Evolutionary conservation across 2,888 invertebrate genomes (phyloP).

Genomic region (Epinotia bilunana): DNA sequence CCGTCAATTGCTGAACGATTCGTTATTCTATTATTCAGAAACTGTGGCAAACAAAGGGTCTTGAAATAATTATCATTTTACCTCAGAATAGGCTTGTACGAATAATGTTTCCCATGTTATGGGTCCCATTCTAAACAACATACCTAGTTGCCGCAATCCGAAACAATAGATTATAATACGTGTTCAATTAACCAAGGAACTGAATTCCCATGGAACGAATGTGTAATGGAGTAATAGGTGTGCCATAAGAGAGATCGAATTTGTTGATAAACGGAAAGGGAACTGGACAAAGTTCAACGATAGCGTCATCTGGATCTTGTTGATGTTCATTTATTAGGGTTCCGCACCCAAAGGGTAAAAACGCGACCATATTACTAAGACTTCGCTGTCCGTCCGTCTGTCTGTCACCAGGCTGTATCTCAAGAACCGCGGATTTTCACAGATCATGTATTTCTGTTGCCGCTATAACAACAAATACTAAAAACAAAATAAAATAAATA

Average conservation of each 20-base stretch:
- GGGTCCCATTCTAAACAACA: constrained; percentile 7
- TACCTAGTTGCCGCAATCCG: constrained; percentile 8
- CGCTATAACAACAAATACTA: too few relatives aligned
- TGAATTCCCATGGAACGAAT: constrained; percentile 18
- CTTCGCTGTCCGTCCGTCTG: too few relatives aligned
- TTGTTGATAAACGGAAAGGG: constrained; percentile 23
- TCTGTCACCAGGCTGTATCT: too few relatives aligned
- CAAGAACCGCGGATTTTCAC: too few relatives aligned
- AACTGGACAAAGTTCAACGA: not conserved
- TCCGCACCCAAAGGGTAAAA: too few relatives aligned
- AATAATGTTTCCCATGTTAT: constrained; percentile 16
- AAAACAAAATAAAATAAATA: too few relatives aligned
- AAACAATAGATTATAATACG: constrained; percentile 32
- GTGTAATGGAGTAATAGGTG: constrained; percentile 21
- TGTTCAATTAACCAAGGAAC: constrained; percentile 24
- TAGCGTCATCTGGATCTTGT: constrained; percentile 9
- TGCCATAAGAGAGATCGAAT: constrained; percentile 20
- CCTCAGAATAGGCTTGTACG: not conserved
- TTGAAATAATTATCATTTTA: constrained; percentile 5
- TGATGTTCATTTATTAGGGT: not conserved
- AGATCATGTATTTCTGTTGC: too few relatives aligned
- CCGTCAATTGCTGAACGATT: constrained; percentile 32
- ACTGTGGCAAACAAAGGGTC: constrained; percentile 6
- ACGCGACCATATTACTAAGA: too few relatives aligned
- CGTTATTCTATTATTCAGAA: constrained; percentile 22